Percentiles rank a stretch among this genome's conserved stretches.
These are phyloP conservation scores for Argyrosomus regius DNA, from an alignment of 2,797 vertebrate species.

Conservation along the genomic window DNA sequence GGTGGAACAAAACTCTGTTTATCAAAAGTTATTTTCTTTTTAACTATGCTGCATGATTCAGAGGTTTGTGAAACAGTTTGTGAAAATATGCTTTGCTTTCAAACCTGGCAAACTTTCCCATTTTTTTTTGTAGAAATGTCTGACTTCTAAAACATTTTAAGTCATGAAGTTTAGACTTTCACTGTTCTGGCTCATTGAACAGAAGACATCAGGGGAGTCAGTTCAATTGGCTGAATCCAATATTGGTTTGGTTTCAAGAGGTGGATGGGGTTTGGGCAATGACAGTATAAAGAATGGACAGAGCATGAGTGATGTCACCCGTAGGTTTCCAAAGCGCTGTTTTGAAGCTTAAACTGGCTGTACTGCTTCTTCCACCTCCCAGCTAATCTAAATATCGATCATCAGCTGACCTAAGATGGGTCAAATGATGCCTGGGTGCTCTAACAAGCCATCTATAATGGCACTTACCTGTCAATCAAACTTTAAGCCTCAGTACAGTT, in stretches of 20 bases:
- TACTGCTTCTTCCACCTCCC: no score
- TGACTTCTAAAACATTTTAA: not conserved
- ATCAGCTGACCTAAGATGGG: no score
- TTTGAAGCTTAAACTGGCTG: no score
- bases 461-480: no score
- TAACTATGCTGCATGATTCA: not conserved
- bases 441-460: no score
- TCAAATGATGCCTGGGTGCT: no score
- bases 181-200: conserved; percentile 15
- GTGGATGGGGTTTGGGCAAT: no score
- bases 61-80: not conserved
- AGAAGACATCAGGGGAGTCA: conserved; percentile 1
- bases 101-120: not conserved
- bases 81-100: not conserved
- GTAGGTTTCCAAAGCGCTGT: no score
- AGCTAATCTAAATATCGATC: no score
- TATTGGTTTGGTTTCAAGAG: not conserved
- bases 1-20: not conserved
- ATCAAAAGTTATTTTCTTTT: not conserved
- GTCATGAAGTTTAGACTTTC: not conserved
- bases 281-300: no score
- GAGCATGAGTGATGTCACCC: no score
- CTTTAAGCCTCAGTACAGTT: no score
- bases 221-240: not conserved
- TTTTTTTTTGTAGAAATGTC: not conserved